Evolutionary conservation across 2,113 vertebrate species (phyloP).

Genomic region (Microtus pennsylvanicus): DNA sequence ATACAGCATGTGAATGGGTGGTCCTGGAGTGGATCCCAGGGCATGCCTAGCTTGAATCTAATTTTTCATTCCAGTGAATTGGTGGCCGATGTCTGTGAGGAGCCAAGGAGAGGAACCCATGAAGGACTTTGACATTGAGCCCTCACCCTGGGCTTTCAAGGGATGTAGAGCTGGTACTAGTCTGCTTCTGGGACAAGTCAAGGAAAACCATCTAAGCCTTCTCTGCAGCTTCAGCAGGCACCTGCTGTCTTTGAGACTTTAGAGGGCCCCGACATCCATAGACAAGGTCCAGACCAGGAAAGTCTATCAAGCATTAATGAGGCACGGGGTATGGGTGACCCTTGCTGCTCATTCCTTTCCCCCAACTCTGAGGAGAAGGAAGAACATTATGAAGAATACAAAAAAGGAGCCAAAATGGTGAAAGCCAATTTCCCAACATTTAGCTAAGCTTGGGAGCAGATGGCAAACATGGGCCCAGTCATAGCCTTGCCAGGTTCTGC

Average conservation of each 20-base stretch:
- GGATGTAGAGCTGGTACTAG: background rate
- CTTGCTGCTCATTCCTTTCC: conserved; percentile 41
- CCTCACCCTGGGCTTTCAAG: background rate
- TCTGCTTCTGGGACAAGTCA: background rate
- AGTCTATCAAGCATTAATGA: conserved; percentile 57
- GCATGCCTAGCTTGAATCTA: background rate
- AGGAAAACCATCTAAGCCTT: background rate
- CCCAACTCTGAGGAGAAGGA: background rate
- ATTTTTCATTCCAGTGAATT: background rate
- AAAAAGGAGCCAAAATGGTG: background rate
- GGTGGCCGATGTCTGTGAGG: background rate
- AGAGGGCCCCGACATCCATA: conserved; percentile 33
- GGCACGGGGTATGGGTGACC: background rate
- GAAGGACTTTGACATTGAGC: background rate
- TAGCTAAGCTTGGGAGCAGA: background rate
- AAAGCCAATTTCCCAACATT: background rate
- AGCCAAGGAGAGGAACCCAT: background rate
- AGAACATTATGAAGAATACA: conserved; percentile 35
- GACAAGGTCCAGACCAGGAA: background rate
- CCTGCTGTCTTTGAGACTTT: background rate
- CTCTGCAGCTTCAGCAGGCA: background rate
- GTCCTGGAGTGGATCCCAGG: background rate
- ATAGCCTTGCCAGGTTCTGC: background rate
- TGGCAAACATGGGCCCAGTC: background rate
- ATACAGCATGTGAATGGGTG: background rate